Evolutionary conservation across 2,888 invertebrate genomes (phyloP).

Genomic region (Macrophya alboannulata): DNA sequence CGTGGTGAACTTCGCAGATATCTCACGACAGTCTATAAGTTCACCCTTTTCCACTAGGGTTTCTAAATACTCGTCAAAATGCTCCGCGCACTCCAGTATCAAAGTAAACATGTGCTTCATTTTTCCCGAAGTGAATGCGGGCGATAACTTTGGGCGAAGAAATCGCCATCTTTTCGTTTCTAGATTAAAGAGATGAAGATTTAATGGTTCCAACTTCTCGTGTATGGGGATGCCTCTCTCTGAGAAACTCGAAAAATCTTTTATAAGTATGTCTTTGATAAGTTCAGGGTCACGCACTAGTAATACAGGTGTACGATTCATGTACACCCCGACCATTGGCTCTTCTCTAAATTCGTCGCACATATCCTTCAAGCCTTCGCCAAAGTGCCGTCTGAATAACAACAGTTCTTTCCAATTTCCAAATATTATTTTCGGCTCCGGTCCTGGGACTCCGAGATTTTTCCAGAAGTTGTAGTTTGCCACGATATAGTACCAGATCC

Average conservation of each 20-base stretch:
- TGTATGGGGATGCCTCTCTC: constrained; percentile 76
- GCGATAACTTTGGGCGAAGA: constrained; percentile 80
- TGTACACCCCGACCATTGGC: constrained; percentile 78
- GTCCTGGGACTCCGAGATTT: constrained; percentile 75
- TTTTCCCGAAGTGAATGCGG: constrained; percentile 81
- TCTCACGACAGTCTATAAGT: constrained; percentile 68
- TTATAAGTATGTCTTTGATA: constrained; percentile 76
- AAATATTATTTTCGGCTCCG: constrained; percentile 76
- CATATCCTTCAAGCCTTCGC: constrained; percentile 74
- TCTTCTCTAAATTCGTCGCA: constrained; percentile 65
- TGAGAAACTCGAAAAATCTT: constrained; percentile 78
- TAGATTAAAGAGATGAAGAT: constrained; percentile 80
- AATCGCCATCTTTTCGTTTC: constrained; percentile 81
- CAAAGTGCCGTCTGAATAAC: constrained; percentile 71
- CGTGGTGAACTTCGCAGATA: constrained; percentile 77
- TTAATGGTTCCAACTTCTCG: constrained; percentile 80
- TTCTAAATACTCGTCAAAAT: constrained; percentile 78
- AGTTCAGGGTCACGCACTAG: constrained; percentile 76
- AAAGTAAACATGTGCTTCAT: constrained; percentile 81
- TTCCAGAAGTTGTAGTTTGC: constrained; percentile 79
- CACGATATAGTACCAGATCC: constrained; percentile 73
- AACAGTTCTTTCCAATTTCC: constrained; percentile 79
- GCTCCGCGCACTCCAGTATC: constrained; percentile 78
- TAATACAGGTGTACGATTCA: constrained; percentile 74
- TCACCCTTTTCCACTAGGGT: constrained; percentile 62